Conservation (phyloP, 2,888 invertebrate species). For the Adelphocoris suturalis region DNA sequence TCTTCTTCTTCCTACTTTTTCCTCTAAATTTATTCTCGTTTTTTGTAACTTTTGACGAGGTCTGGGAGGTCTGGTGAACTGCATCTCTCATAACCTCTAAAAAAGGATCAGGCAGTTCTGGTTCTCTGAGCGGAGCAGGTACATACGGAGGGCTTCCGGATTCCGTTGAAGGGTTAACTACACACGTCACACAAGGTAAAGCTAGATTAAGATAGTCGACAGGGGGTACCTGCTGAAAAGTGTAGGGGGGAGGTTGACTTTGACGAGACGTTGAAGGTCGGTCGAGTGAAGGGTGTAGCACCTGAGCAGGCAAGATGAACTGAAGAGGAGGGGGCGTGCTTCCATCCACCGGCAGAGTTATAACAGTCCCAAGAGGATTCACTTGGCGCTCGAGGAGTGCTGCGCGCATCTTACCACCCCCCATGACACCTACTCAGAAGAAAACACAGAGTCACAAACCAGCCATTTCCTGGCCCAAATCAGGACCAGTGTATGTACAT, state of each 20-base stretch:
- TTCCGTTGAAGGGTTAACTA: constrained; percentile 44
- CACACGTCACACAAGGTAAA: constrained; percentile 65
- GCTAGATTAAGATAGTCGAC: constrained; percentile 64
- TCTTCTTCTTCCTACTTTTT: constrained; percentile 56
- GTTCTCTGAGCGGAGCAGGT: constrained; percentile 61
- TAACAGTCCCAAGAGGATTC: constrained; percentile 88
- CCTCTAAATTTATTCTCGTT: constrained; percentile 57
- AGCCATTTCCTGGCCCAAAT: constrained; percentile 53
- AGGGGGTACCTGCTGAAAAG: constrained; percentile 18
- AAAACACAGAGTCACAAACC: constrained; percentile 74
- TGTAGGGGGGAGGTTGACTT: neutral
- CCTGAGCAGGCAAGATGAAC: constrained; percentile 60
- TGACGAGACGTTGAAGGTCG: constrained; percentile 49
- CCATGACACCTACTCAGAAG: constrained; percentile 82
- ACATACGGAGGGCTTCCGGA: constrained; percentile 63
- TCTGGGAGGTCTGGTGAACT: constrained; percentile 61
- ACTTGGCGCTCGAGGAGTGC: constrained; percentile 85
- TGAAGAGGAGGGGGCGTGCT: constrained; percentile 63
- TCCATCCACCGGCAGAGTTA: constrained; percentile 78
- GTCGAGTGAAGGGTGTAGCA: constrained; percentile 65
- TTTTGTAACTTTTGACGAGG: constrained; percentile 53
- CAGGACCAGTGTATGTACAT: constrained; percentile 44
- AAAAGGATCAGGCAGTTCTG: constrained; percentile 68
- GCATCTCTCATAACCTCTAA: constrained; percentile 68
- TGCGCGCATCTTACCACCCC: constrained; percentile 79